Evolutionary conservation across 2,797 vertebrate genomes (phyloP), one percentile per base, ranked within the genome.

Genomic region (Cyclopterus lumpus): DNA sequence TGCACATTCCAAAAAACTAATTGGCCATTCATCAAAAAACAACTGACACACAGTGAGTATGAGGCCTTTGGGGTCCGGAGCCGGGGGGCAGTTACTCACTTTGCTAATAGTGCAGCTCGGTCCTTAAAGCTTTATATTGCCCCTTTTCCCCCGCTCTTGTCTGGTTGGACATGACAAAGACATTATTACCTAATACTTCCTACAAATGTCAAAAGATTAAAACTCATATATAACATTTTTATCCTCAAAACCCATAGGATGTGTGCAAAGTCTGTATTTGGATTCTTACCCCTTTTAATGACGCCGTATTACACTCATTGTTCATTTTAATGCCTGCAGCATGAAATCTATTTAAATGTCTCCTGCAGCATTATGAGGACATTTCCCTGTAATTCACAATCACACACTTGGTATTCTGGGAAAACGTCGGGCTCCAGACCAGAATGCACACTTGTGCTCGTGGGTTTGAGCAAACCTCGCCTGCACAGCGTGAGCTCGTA

Each of bases 321-420:
- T 18, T 48, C 9, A 67, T 62, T 34, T 32, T 42, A n/a, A 55
- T 46, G n/a, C 18, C 38, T 46, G 42, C 51, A 69, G 59, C 7
- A 63, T 18, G 12, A 6, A 53, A 42, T 61, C 24, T 36, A n/a
- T 58, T 26, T 6, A 26, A 28, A 55, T 3, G 8, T 49, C 63
- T 62, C 2, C 51, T 57, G 34, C 58, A 30, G 64, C 64, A 68
- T 68, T 46, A 63, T 20, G 6, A 42, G n/a, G 30, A 67, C 44
- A 73, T 60, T 71, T n/a, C 68, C 73, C 65, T 72, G 59, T 77
- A 76, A 69, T 69, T 77, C 59, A 77, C 53, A 48, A 18, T 9
- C 51, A 66, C 38, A 57, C 55, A 44, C 51, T 57, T 58, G 49
- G 71, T 70, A 55, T 73, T 66, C 55, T 70, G 70, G 60, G 66